Base-by-base conservation (phyloP, 1,140 invertebrate species). In the Solenopsis fugax region DNA sequence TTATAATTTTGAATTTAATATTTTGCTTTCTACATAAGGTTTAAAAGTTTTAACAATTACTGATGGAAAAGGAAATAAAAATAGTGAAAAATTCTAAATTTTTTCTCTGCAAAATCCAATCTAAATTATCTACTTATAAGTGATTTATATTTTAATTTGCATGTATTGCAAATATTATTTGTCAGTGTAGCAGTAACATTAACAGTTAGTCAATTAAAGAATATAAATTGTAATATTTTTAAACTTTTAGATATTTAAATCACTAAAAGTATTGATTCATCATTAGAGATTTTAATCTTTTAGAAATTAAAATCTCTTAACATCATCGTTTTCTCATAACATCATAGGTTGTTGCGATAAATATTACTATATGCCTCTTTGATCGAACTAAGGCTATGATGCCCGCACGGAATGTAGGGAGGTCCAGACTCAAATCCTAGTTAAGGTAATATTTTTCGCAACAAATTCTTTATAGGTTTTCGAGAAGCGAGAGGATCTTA, bases 151-250 rank as follows among this genome's bases (percentile, higher is more conserved):
- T 48, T 77, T 60, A 16, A 58, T 58, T 58, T 16, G 16, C 41
- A 13, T 21, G 29, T 41, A 34, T 45, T 24, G 13, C 13, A 58
- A 41, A 45, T 45, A n/a, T 29, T 48, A 13, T 34, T 75, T 56
- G 24, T 60, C 2, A 12, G 12, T 76, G 5, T 24, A n/a, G n/a
- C 6, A 62, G 18, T 41, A 76, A 2, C 60, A 24, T 21, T 56
- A 16, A 7, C 41, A 41, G 41, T 41, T 41, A 7, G 1, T 5
- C 4, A 41, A 41, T 54, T 54, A n/a, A 72, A 41, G 29, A 7
- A 72, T 34, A 50, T 48, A 50, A 72, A 52, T 50, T 52, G 21
- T 72, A 48, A 52, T 16, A 29, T 29, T 13, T 52, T 72, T 52
- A n/a, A 6, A 24, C 18, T 6, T 29, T 18, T 24, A 45, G 16